Conservation (phyloP, 2,113 vertebrate species). For the Nymphicus hollandicus region DNA sequence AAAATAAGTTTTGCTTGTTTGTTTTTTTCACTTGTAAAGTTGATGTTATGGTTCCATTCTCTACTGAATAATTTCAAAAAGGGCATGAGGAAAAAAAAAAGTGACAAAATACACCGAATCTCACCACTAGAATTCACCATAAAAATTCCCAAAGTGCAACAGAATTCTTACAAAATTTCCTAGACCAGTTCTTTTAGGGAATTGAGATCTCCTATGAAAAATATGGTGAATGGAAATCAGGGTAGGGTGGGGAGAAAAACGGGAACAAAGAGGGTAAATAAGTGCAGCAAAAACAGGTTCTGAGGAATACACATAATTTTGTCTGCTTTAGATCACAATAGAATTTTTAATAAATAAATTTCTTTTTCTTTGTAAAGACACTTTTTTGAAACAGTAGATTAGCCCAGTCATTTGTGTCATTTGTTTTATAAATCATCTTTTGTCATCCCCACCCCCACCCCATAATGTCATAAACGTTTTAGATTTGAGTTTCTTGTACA, state of each 20-base stretch:
- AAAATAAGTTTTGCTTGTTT: constrained; percentile 76
- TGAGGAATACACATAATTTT: constrained; percentile 92
- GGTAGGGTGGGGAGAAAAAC: constrained; percentile 26
- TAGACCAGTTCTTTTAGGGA: constrained; percentile 74
- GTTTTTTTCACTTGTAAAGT: constrained; percentile 81
- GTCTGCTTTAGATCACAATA: constrained; percentile 97
- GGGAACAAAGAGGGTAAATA: constrained; percentile 71
- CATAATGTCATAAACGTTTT: constrained; percentile 76
- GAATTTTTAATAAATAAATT: constrained; percentile 99
- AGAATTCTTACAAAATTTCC: constrained; percentile 83
- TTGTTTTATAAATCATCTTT: constrained; percentile 85
- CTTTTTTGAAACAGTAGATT: constrained; percentile 98
- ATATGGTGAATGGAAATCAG: constrained; percentile 69
- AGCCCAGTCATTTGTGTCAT: constrained; percentile 94
- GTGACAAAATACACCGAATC: constrained; percentile 82
- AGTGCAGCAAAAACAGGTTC: constrained; percentile 91
- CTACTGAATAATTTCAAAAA: constrained; percentile 76
- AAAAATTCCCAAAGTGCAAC: constrained; percentile 81
- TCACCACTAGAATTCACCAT: constrained; percentile 86
- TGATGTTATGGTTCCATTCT: constrained; percentile 88
- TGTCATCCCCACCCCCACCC: constrained; percentile 66
- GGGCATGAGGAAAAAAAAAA: constrained; percentile 70
- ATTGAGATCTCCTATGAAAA: constrained; percentile 76
- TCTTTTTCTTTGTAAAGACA: constrained; percentile 99
- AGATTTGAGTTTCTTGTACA: constrained; percentile 99